phyloP scores from a whole-genome alignment of 2,797 vertebrate genomes.

The Myiothlypis chrysogaster region DNA sequence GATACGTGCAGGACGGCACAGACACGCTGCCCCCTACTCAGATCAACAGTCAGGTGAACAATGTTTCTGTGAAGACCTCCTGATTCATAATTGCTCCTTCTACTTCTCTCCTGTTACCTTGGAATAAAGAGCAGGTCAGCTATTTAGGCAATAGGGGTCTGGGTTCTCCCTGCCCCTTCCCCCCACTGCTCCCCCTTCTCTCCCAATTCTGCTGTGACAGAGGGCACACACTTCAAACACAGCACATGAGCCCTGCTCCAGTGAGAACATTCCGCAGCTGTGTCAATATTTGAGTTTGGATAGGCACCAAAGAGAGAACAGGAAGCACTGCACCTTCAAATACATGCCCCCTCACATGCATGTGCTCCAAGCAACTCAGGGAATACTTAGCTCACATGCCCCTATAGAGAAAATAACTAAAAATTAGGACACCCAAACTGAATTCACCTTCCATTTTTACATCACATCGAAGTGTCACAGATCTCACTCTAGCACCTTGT shows the following conservation, averaged over 20 bases:
- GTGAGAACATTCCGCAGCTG: constrained; percentile 14
- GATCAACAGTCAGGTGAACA: neutral
- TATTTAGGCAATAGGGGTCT: neutral
- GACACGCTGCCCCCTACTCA: neutral
- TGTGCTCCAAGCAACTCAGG: neutral
- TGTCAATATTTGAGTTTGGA: constrained; percentile 65
- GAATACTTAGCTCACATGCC: neutral
- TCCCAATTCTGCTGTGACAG: neutral
- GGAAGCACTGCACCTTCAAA: neutral
- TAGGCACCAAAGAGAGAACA: neutral
- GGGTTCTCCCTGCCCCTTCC: neutral
- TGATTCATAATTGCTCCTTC: neutral
- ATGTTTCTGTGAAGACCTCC: neutral
- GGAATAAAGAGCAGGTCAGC: neutral
- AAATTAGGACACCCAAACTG: neutral
- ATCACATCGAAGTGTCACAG: neutral
- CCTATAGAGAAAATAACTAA: neutral
- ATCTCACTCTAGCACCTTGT: neutral
- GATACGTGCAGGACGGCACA: neutral
- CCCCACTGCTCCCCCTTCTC: neutral
- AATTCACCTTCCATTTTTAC: neutral
- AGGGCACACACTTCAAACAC: neutral
- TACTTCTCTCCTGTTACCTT: neutral
- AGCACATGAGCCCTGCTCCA: neutral
- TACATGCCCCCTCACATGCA: accelerated